Evolutionary conservation across 2,797 vertebrate genomes (phyloP).

Genomic region (Callimico goeldii): DNA sequence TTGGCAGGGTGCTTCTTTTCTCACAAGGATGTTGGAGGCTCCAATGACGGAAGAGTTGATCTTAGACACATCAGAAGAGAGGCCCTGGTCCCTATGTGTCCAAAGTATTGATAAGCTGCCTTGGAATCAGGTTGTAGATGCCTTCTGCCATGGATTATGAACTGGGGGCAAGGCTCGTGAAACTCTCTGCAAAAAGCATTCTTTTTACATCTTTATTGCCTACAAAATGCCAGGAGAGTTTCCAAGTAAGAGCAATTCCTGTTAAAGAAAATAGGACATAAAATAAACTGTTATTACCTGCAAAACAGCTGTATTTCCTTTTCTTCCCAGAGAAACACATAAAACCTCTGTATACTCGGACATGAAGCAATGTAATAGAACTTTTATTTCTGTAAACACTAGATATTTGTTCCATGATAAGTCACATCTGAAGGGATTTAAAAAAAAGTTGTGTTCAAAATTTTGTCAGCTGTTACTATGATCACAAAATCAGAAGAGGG

Average conservation of each 20-base stretch:
- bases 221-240: conserved; percentile 83
- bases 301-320: conserved; percentile 84
- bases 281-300: conserved; percentile 85
- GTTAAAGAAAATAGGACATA: conserved; percentile 85
- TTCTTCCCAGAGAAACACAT: conserved; percentile 78
- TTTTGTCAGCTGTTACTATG: conserved; percentile 2
- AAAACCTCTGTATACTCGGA: conserved; percentile 64
- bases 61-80: accelerated
- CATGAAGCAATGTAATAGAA: conserved; percentile 57
- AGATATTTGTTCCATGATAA: conserved; percentile 47
- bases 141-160: conserved; percentile 9
- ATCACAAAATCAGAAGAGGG: conserved; percentile 1
- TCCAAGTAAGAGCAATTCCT: conserved; percentile 84
- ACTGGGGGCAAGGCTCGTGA: conserved; percentile 15
- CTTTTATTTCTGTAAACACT: conserved; percentile 59
- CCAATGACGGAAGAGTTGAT: accelerated
- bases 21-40: too few relatives aligned
- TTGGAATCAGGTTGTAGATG: background rate
- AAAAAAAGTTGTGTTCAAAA: background rate
- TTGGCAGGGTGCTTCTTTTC: background rate
- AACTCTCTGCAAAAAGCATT: conserved; percentile 58
- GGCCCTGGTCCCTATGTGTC: too few relatives aligned
- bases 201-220: conserved; percentile 79
- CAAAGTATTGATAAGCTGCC: background rate
- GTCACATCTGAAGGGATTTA: background rate